Conservation (phyloP, 2,888 invertebrate species). For the Asteroscopus sphinx region DNA sequence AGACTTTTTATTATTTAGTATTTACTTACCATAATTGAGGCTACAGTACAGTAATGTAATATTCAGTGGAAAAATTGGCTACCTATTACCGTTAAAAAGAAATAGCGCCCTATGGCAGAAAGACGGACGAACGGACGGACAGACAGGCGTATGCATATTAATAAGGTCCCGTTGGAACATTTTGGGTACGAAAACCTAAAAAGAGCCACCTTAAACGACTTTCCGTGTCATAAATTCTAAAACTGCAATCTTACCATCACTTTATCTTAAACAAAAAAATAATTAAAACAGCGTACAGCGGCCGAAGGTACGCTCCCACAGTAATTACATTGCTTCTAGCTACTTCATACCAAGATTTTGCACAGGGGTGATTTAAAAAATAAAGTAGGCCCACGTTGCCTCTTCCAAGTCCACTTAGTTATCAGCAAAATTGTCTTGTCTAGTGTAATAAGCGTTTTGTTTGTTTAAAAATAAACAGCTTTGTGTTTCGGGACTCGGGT, state of each 20-base stretch:
- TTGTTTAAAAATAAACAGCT: slow-evolving; percentile 51
- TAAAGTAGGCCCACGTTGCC: slow-evolving; percentile 61
- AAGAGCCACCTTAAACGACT: neutral
- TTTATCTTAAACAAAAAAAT: slow-evolving; percentile 44
- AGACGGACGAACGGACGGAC: too few relatives aligned
- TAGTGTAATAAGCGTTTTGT: slow-evolving; percentile 55
- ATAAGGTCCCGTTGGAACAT: too few relatives aligned
- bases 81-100: too few relatives aligned
- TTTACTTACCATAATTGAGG: too few relatives aligned
- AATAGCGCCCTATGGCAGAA: too few relatives aligned
- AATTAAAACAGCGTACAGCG: slow-evolving; percentile 45
- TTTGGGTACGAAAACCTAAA: too few relatives aligned
- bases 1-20: too few relatives aligned
- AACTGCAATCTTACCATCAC: slow-evolving; percentile 38
- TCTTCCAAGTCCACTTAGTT: slow-evolving; percentile 64
- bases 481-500: slow-evolving; percentile 14
- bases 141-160: too few relatives aligned
- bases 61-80: too few relatives aligned
- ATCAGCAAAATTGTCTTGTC: slow-evolving; percentile 56
- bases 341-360: slow-evolving; percentile 61
- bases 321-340: slow-evolving; percentile 62
- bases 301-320: slow-evolving; percentile 25
- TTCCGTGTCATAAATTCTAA: slow-evolving; percentile 18
- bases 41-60: too few relatives aligned
- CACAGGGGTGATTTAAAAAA: slow-evolving; percentile 66